phyloP scores from a whole-genome alignment of 2,797 vertebrate genomes.

The Vultur gryphus region DNA sequence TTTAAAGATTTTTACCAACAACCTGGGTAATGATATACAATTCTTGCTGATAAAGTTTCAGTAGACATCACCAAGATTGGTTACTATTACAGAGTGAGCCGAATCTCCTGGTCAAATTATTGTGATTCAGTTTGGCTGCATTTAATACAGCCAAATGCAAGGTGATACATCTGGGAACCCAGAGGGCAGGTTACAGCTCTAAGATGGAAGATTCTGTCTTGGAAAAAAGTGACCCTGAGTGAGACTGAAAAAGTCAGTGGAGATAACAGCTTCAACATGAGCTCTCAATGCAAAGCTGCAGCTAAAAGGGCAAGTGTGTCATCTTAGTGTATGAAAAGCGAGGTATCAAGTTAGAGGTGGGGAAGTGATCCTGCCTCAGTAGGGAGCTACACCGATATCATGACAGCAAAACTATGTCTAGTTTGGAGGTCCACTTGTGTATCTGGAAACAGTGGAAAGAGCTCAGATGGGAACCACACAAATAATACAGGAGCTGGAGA shows the following conservation, averaged over 20 bases:
- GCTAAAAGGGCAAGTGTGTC: slow-evolving; percentile 17
- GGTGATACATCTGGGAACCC: slow-evolving; percentile 64
- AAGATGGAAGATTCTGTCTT: slow-evolving; percentile 38
- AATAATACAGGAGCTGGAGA: neutral
- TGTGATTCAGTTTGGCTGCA: slow-evolving; percentile 42
- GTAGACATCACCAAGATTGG: slow-evolving; percentile 33
- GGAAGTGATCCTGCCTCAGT: neutral
- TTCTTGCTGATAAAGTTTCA: slow-evolving; percentile 42
- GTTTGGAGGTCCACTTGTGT: neutral
- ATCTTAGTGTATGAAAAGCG: neutral
- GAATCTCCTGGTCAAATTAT: slow-evolving; percentile 23
- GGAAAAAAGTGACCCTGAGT: slow-evolving; percentile 25
- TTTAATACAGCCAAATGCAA: slow-evolving; percentile 58
- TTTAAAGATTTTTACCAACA: slow-evolving; percentile 14
- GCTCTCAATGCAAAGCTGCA: slow-evolving; percentile 48
- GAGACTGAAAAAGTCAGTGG: slow-evolving; percentile 5
- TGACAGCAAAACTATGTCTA: neutral
- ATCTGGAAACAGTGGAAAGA: neutral
- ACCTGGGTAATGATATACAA: neutral
- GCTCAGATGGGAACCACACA: neutral
- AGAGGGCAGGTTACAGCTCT: slow-evolving; percentile 30
- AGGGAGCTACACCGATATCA: neutral
- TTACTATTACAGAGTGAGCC: slow-evolving; percentile 12
- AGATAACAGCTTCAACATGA: slow-evolving; percentile 56
- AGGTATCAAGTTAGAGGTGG: neutral